These are phyloP conservation scores for Chloroceryle aenea DNA, from an alignment of 2,113 vertebrate species.

Conservation along the genomic window DNA sequence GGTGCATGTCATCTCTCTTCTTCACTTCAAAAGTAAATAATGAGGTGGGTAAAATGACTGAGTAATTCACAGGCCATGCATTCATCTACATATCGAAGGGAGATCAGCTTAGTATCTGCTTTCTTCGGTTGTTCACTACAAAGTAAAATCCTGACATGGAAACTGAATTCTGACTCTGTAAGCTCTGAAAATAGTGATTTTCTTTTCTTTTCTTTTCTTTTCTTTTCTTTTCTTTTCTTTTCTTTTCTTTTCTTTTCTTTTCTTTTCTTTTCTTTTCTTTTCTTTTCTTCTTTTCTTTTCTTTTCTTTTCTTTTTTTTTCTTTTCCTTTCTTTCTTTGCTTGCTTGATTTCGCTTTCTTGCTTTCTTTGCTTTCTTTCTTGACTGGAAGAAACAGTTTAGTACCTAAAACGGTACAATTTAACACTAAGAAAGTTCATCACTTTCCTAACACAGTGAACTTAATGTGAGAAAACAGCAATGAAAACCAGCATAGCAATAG, in stretches of 20 bases:
- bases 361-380: too few species aligned
- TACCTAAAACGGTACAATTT: too few species aligned
- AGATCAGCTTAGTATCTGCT: neutral
- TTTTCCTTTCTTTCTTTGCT: too few species aligned
- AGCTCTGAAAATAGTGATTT: neutral
- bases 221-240: too few species aligned
- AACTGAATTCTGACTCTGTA: neutral
- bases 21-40: constrained; percentile 49
- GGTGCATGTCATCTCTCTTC: constrained; percentile 14
- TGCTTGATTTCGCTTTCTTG: too few species aligned
- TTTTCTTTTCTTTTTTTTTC: too few species aligned
- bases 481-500: neutral
- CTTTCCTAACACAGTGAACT: neutral
- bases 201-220: too few species aligned
- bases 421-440: neutral
- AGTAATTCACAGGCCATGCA: neutral
- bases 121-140: neutral
- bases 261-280: too few species aligned
- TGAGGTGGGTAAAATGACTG: neutral
- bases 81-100: constrained; percentile 7
- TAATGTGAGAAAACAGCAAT: neutral
- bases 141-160: neutral
- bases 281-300: too few species aligned
- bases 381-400: neutral
- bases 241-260: too few species aligned